Evolutionary conservation across 2,113 vertebrate genomes (phyloP), one percentile per base, ranked within the genome.

Genomic region (Sphaerodactylus townsendi): DNA sequence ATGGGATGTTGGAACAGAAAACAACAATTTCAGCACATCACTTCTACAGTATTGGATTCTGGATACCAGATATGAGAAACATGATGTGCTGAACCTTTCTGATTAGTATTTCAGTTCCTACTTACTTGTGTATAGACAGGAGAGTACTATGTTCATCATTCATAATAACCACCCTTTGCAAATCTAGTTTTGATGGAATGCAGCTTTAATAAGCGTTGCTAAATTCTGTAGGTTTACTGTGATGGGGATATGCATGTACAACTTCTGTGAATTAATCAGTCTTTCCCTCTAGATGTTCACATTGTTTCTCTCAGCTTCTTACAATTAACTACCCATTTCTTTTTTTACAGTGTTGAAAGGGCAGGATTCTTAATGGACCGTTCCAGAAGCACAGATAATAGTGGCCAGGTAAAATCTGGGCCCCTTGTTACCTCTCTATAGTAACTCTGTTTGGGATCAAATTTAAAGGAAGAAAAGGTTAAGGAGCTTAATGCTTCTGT

Each of bases 301-400:
- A 6, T 17, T 17, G 2, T 30, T 2, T 68, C 33, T 46, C 35
- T 23, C 41, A 19, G 59, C 77, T 65, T 14, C 70, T 86, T 53
- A 46, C n/a, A 84, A 79, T n/a, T 44, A 7, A 88, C 39, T 1
- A 7, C 81, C 81, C 1, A 1, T 87, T 59, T 25, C 84, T 41
- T 92, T 50, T 88, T 35, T n/a, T n/a, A 28, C 87, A 94, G 94
- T 92, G 92, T 91, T 93, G 93, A 94, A 73, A 73, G 92, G 85
- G 86, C 93, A 85, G 90, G 37, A 44, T 48, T 93, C 86, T 92
- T 95, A 92, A 95, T 95, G 94, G 93, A 94, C 82, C 92, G 76
- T 23, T 92, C 94, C 59, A 85, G 86, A 86, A 94, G 91, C 71
- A 81, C 91, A 0, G 93, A 92, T 56, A 80, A 82, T 81, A 91